Evolutionary conservation across 2,888 invertebrate species (phyloP).

Genomic region (Nephrotoma flavescens): DNA sequence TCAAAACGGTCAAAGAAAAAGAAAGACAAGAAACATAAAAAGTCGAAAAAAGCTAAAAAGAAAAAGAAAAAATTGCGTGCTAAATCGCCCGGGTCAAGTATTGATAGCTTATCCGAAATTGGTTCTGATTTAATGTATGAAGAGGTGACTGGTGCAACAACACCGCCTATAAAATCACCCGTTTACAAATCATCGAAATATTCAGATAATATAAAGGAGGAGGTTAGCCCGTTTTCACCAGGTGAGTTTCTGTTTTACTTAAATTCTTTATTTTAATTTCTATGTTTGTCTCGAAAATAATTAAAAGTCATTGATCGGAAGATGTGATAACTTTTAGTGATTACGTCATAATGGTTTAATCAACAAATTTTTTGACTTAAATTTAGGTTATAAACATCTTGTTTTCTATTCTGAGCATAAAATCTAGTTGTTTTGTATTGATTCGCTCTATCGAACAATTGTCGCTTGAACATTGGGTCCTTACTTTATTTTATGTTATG

Average conservation of each 20-base stretch:
- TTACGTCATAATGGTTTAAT: neutral
- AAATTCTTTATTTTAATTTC: neutral
- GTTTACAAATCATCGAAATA: constrained; percentile 14
- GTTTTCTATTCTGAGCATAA: neutral
- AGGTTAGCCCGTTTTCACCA: constrained; percentile 24
- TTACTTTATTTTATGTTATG: no score
- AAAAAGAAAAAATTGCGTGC: constrained; percentile 49
- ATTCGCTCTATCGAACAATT: neutral
- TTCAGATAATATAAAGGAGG: constrained; percentile 21
- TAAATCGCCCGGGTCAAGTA: constrained; percentile 47
- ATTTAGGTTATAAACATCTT: neutral
- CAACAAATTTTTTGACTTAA: neutral
- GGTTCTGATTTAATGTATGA: constrained; percentile 21
- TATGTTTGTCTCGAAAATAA: neutral
- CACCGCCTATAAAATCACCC: constrained; percentile 22
- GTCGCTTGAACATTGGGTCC: no score
- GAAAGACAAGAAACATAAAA: constrained; percentile 47
- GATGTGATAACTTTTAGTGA: neutral
- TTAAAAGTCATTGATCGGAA: neutral
- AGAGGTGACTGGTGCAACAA: constrained; percentile 23
- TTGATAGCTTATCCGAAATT: constrained; percentile 47
- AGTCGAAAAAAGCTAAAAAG: constrained; percentile 53
- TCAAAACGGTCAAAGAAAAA: constrained; percentile 32
- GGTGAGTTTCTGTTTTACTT: neutral
- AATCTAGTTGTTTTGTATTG: neutral